Base-by-base conservation (phyloP, 2,797 vertebrate species). In the Sebastes diploproa region DNA sequence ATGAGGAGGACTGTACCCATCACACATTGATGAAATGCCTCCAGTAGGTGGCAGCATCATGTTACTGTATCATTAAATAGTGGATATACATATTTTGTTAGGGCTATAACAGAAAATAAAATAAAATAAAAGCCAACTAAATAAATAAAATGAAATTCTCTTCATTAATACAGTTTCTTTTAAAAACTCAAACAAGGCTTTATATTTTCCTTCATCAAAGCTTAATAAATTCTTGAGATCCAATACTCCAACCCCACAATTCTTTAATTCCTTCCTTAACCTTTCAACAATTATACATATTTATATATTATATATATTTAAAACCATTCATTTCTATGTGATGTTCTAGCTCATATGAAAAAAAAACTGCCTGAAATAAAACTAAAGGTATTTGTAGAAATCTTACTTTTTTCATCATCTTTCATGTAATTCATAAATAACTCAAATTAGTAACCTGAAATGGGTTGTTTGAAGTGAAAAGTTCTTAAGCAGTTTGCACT, bases 31-130 rank as follows among this genome's bases (percentile, higher is more conserved):
- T 76, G 7, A 30, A 2, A 5, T n/a, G 12, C 2, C 16, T 77
- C 86, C 86, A 84, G 75, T 36, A 88, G 86, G 76, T 64, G 86
- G 86, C 78, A 66, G 72, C 66, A 83, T 74, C 38, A 32, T 14
- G 74, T 60, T 6, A 46, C 27, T 18, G 2, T 30, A 46, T 63
- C 23, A 23, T 14, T 29, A 14, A 55, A 50, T 7, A 23, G 34
- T 7, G 14, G 16, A 0, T 7, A 1, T 14, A 30, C 13, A 25
- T 7, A 6, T 7, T 54, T 22, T 27, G 2, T 12, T 42, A 42
- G 0, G 13, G 38, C 38, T 42, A 3, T 42, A 14, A 42, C 13
- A 3, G 13, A 42, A 42, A 42, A 42, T 14, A 42, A 38, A 14
- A 38, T 13, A 6, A 38, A 42, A 42, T 14, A 42, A 42, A 42